A percentile compares a stretch with the other conserved stretches of the same genome.
These are phyloP conservation scores for Podilymbus podiceps DNA, from an alignment of 2,113 vertebrate species.

Conservation along the genomic window DNA sequence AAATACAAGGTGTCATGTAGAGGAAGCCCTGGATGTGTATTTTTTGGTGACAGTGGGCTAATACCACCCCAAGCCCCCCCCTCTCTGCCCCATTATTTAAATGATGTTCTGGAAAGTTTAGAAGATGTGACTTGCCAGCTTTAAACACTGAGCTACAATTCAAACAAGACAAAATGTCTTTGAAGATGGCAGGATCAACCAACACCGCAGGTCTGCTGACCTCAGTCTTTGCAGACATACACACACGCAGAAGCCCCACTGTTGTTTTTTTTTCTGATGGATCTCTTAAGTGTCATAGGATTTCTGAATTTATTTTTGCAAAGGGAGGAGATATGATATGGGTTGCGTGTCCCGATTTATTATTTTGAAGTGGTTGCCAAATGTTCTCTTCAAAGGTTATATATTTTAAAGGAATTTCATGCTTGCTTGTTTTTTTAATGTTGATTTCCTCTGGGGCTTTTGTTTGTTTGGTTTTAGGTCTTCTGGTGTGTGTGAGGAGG, in stretches of 20 bases:
- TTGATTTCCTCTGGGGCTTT: neutral
- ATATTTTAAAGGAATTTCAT: neutral
- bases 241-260: neutral
- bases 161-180: neutral
- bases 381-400: neutral
- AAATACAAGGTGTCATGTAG: neutral
- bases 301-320: neutral
- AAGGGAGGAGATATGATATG: neutral
- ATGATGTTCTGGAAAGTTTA: neutral
- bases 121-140: neutral
- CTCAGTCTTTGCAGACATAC: neutral
- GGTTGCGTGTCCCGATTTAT: neutral
- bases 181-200: neutral
- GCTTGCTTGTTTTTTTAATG: neutral
- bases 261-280: neutral
- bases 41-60: neutral
- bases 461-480: neutral
- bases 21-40: neutral
- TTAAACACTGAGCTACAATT: neutral
- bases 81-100: no score
- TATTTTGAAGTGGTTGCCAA: slow-evolving; percentile 24
- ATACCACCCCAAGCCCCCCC: neutral
- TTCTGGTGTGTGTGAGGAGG: neutral
- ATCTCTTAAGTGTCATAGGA: neutral
- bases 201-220: neutral